Evolutionary conservation across 1,140 invertebrate species (phyloP).

Genomic region (Dendroctonus valens): DNA sequence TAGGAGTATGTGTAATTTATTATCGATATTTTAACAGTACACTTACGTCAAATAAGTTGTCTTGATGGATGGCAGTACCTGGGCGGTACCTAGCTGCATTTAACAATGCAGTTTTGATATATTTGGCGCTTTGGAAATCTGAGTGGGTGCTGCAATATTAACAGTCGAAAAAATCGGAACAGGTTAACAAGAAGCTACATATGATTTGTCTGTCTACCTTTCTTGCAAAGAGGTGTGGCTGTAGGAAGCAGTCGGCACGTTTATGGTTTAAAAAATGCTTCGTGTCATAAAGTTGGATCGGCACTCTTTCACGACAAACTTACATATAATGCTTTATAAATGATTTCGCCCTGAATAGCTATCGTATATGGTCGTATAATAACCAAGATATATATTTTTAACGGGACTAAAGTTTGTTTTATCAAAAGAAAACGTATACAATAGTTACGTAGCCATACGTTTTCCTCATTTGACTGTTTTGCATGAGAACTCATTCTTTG

Average conservation of each 20-base stretch:
- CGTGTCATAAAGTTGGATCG: too few species aligned
- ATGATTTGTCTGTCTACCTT: conserved; percentile 23
- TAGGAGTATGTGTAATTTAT: conserved; percentile 24
- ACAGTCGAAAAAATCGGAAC: conserved; percentile 24
- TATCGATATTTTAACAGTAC: conserved; percentile 24
- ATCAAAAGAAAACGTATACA: too few species aligned
- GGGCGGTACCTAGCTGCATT: conserved; percentile 19
- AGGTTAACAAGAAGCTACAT: conserved; percentile 26
- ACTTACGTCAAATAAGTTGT: conserved; percentile 14
- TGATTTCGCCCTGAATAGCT: too few species aligned
- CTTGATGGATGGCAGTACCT: conserved; percentile 18
- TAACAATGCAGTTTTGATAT: conserved; percentile 25
- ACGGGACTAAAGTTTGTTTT: too few species aligned
- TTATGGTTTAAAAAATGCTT: not conserved
- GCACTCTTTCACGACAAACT: too few species aligned
- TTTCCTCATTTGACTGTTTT: too few species aligned
- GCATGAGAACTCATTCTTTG: too few species aligned
- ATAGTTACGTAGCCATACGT: too few species aligned
- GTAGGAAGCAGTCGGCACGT: not conserved
- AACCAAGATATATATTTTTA: too few species aligned
- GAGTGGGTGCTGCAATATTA: conserved; percentile 22
- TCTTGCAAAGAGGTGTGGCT: conserved; percentile 7
- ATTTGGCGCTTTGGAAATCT: conserved; percentile 15
- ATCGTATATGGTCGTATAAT: too few species aligned
- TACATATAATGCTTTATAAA: too few species aligned